Percentiles rank a stretch among this genome's conserved stretches.
Evolutionary conservation across 53 echinoderm and acorn worm species (phyloP).

Genomic region (Henricia sp.): DNA sequence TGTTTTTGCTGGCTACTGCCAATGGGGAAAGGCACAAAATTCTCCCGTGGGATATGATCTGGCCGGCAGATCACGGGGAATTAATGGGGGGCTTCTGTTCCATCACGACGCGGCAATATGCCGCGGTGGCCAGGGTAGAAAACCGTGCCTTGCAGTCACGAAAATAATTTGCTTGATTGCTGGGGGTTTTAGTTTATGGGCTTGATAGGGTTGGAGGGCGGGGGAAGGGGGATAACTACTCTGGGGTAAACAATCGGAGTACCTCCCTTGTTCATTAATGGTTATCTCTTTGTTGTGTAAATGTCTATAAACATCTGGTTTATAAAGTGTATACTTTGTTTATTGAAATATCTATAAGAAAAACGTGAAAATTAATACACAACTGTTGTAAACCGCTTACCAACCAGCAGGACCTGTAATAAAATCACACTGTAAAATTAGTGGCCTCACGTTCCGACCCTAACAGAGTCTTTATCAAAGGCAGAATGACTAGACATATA

Average conservation of each 20-base stretch:
- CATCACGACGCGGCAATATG: constrained; percentile 42
- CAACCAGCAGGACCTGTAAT: no score
- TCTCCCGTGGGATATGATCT: not conserved
- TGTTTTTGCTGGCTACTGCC: not conserved
- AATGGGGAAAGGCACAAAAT: not conserved
- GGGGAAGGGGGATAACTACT: not conserved
- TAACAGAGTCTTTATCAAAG: no score
- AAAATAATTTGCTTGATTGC: not conserved
- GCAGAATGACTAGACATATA: no score
- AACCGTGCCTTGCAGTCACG: constrained; percentile 14
- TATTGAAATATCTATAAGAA: no score
- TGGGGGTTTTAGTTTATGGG: not conserved
- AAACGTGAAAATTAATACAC: no score
- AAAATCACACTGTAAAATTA: no score
- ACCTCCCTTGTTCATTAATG: no score
- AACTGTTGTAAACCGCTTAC: no score
- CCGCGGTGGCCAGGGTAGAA: not conserved
- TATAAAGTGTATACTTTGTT: no score
- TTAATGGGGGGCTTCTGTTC: constrained; percentile 8
- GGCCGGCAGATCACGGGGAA: constrained; percentile 3
- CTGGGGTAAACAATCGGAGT: not conserved
- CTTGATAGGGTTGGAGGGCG: not conserved
- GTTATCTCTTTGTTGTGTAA: no score
- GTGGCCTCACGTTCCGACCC: no score
- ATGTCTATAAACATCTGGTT: no score